Base-by-base conservation (phyloP, 2,113 vertebrate genomes). In the Formicarius rufipectus region DNA sequence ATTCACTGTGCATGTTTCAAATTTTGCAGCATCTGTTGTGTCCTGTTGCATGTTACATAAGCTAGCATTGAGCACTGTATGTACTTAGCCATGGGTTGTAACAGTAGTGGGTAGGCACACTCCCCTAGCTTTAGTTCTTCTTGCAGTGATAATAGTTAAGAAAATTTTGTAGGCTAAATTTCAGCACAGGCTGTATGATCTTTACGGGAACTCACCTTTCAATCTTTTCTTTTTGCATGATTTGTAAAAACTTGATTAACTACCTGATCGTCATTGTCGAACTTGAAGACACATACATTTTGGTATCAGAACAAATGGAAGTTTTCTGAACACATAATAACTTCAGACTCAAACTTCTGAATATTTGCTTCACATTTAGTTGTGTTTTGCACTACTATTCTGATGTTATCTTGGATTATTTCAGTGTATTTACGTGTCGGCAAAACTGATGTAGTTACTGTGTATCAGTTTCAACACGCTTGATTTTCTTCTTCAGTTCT, bases 11-110 rank as follows among this genome's bases (percentile, higher is more conserved):
- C 49, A 10, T 56, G 44, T 58, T 92, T 90, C 42, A 58, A 25
- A 58, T 81, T 96, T 90, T 69, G 52, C 75, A 92, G 84, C 80
- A 81, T 96, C 86, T 94, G 80, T 84, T 95, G 58, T 75, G 93
- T 94, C 68, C 58, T 68, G 31, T 49, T 75, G 24, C 45, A 44
- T 24, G 27, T 95, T 94, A 80, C 14, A 71, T 90, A 91, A 94
- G 27, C 62, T 66, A 95, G 39, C 59, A 66, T 25, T 58, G 68
- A 67, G 33, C 52, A 42, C 80, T 90, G 12, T 90, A 59, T 89
- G 92, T 90, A 66, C 83, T 84, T 68, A 87, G 69, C 81, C 74
- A 45, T 71, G 27, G 77, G 72, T 30, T 86, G 25, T 74, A 85
- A 78, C 66, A 64, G 55, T 50, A 66, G 55, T 77, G 55, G 76